Percentiles rank a stretch among this genome's conserved stretches.
Conservation (phyloP, 2,888 invertebrate species). For the Apocheima hispidaria region DNA sequence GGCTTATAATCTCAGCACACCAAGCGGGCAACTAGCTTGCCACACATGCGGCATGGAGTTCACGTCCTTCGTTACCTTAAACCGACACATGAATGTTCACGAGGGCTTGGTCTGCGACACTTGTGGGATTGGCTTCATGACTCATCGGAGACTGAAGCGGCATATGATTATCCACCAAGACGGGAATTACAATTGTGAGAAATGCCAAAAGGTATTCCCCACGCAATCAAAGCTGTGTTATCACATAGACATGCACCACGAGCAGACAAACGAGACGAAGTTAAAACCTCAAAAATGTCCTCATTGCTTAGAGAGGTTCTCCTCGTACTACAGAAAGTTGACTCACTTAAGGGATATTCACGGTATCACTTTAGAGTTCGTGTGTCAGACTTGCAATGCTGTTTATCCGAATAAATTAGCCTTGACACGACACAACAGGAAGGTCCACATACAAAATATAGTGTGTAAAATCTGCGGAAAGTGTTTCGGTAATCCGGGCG, state of each 20-base stretch:
- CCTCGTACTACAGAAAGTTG: conserved; percentile 77
- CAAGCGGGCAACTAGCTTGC: conserved; percentile 66
- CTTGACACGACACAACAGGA: conserved; percentile 76
- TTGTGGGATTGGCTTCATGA: conserved; percentile 76
- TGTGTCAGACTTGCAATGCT: conserved; percentile 67
- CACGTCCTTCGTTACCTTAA: conserved; percentile 73
- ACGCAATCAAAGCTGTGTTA: conserved; percentile 74
- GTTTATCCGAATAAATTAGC: conserved; percentile 61
- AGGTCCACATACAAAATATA: conserved; percentile 73
- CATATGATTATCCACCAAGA: conserved; percentile 75
- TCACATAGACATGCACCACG: conserved; percentile 71
- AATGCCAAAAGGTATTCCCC: conserved; percentile 69
- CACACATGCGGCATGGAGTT: conserved; percentile 72
- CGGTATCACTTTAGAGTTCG: conserved; percentile 72
- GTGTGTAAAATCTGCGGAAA: conserved; percentile 77
- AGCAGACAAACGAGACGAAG: conserved; percentile 67
- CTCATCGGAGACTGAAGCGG: conserved; percentile 71
- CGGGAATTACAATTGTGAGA: conserved; percentile 71
- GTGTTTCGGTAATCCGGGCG: conserved; percentile 72
- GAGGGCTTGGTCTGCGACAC: conserved; percentile 77
- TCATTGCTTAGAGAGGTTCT: conserved; percentile 74
- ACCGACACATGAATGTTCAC: conserved; percentile 78
- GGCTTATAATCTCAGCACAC: conserved; percentile 69
- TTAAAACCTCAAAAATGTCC: conserved; percentile 75
- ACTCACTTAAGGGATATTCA: conserved; percentile 74